Evolutionary conservation across 2,113 vertebrate genomes (phyloP).

Genomic region (Onychostoma macrolepis): DNA sequence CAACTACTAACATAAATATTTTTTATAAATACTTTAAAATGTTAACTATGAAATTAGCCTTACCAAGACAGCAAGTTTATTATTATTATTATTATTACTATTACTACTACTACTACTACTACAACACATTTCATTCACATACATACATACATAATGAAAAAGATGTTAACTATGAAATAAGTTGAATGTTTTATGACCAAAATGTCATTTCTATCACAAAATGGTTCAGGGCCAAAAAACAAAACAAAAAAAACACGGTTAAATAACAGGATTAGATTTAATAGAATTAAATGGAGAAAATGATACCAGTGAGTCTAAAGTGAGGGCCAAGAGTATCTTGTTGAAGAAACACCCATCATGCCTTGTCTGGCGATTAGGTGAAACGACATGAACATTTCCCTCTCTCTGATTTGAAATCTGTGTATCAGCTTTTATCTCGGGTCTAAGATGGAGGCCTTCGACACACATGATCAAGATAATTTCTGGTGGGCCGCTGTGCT

Average conservation of each 20-base stretch:
- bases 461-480: conserved; percentile 50
- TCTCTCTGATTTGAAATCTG: conserved; percentile 16
- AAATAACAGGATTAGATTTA: background rate
- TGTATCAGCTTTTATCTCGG: conserved; percentile 16
- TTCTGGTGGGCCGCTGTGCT: conserved; percentile 32
- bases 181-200: background rate
- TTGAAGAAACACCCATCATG: background rate
- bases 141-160: no score
- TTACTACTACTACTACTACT: no score
- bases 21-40: background rate
- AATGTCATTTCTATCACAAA: background rate
- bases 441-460: conserved; percentile 35
- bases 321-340: background rate
- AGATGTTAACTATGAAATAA: background rate
- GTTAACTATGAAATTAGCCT: background rate
- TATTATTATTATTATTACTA: no score
- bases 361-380: background rate
- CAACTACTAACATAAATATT: no score
- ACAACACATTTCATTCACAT: no score
- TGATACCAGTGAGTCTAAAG: background rate
- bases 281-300: background rate
- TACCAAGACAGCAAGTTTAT: background rate
- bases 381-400: background rate
- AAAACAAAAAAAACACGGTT: no score
- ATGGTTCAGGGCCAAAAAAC: background rate